These are phyloP conservation scores for Melanotaenia nigrans DNA, from an alignment of 2,797 vertebrate species.

Conservation along the genomic window DNA sequence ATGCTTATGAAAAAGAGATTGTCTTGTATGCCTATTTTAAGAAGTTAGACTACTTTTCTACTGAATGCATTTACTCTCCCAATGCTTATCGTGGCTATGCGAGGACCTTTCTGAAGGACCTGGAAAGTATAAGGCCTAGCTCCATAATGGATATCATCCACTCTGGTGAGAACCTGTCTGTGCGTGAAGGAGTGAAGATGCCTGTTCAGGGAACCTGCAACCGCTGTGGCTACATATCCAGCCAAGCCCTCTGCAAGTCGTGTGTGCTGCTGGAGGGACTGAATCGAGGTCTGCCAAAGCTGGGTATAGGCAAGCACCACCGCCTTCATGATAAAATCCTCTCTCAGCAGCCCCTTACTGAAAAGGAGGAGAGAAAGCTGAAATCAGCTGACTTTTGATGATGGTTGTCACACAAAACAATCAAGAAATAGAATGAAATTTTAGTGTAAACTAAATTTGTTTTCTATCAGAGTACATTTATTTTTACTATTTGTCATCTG, in stretches of 20 bases:
- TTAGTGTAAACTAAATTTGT: conserved; percentile 6
- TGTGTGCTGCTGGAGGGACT: conserved; percentile 91
- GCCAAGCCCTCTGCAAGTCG: conserved; percentile 89
- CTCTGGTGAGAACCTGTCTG: conserved; percentile 88
- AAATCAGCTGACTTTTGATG: conserved; percentile 79
- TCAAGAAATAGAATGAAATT: not conserved
- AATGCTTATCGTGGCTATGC: conserved; percentile 91
- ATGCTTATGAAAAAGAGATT: conserved; percentile 94
- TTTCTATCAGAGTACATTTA: not conserved
- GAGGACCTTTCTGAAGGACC: conserved; percentile 86
- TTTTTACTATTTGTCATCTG: not conserved
- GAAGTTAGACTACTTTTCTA: conserved; percentile 91
- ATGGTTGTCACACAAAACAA: not conserved
- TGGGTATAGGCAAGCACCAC: conserved; percentile 90
- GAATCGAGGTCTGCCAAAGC: conserved; percentile 87
- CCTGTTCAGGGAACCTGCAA: conserved; percentile 84
- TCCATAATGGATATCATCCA: conserved; percentile 90
- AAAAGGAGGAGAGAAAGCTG: conserved; percentile 78
- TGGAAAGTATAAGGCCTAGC: conserved; percentile 85
- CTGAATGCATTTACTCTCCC: conserved; percentile 92
- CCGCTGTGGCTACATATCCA: conserved; percentile 90
- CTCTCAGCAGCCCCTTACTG: conserved; percentile 78
- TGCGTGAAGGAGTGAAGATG: conserved; percentile 85
- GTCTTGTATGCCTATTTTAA: conserved; percentile 94
- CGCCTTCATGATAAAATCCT: conserved; percentile 84